Percentiles rank a stretch among this genome's conserved stretches.
Evolutionary conservation across 64 coral and sea anemone genomes (phyloP).

Genomic region (Stylophora pistillata): DNA sequence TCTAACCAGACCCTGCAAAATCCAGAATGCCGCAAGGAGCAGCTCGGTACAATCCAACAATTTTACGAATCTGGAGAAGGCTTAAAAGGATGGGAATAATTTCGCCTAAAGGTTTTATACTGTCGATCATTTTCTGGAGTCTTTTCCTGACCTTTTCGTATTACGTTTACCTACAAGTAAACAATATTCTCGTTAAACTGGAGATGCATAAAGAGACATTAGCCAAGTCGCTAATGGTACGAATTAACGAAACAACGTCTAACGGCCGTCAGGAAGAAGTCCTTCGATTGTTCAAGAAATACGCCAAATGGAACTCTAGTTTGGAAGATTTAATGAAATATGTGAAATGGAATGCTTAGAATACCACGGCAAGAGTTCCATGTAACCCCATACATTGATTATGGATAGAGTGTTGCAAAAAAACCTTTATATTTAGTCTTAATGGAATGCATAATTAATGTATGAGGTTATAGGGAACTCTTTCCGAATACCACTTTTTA

Average conservation of each 20-base stretch:
- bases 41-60: conserved; percentile 3
- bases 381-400: not conserved
- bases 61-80: not conserved
- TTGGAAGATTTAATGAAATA: not conserved
- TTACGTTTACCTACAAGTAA: not conserved
- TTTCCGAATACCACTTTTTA: not conserved
- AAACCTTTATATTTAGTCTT: too few relatives aligned
- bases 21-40: not conserved
- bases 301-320: not conserved
- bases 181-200: not conserved
- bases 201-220: not conserved
- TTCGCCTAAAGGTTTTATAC: not conserved
- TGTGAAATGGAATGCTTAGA: not conserved
- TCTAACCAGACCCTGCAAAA: not conserved
- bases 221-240: not conserved
- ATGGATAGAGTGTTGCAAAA: not conserved
- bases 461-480: too few relatives aligned
- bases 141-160: not conserved
- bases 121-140: not conserved
- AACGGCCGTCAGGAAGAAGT: not conserved
- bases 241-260: not conserved
- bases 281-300: not conserved
- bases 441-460: too few relatives aligned
- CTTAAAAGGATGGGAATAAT: conserved; percentile 15
- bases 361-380: not conserved